Percentiles rank a stretch among this genome's conserved stretches.
Evolutionary conservation across 2,888 invertebrate species (phyloP).

Genomic region (Pediacus dermestoides): DNA sequence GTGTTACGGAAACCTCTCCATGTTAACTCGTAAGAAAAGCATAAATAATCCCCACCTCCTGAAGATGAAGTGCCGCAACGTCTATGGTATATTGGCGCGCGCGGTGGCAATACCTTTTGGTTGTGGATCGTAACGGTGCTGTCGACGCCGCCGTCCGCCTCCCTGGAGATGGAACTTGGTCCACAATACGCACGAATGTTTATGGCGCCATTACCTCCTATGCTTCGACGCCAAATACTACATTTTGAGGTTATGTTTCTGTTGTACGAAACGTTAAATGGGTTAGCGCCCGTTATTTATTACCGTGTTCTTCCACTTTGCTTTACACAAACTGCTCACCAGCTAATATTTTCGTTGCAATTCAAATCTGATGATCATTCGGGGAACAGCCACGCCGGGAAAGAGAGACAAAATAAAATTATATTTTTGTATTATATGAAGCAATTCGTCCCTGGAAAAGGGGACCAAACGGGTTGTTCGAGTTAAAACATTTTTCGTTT

Average conservation of each 20-base stretch:
- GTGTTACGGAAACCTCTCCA: too few relatives aligned
- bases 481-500: too few relatives aligned
- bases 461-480: too few relatives aligned
- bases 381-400: too few relatives aligned
- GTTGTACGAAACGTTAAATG: slow-evolving; percentile 28
- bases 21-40: background rate
- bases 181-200: slow-evolving; percentile 31
- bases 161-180: slow-evolving; percentile 20
- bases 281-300: slow-evolving; percentile 29
- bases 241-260: slow-evolving; percentile 33
- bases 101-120: slow-evolving; percentile 4
- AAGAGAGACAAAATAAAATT: too few relatives aligned
- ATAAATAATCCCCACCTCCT: background rate
- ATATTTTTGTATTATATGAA: too few relatives aligned
- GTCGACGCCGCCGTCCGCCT: slow-evolving; percentile 15
- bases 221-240: slow-evolving; percentile 27
- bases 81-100: slow-evolving; percentile 2
- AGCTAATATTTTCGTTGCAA: too few relatives aligned
- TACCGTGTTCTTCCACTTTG: slow-evolving; percentile 15
- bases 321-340: too few relatives aligned
- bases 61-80: background rate
- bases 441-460: too few relatives aligned
- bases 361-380: too few relatives aligned
- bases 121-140: slow-evolving; percentile 2
- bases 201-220: slow-evolving; percentile 31